Evolutionary conservation across 2,797 vertebrate species (phyloP), one percentile per base, ranked within the genome.

Genomic region (Euphonia xanthogaster): DNA sequence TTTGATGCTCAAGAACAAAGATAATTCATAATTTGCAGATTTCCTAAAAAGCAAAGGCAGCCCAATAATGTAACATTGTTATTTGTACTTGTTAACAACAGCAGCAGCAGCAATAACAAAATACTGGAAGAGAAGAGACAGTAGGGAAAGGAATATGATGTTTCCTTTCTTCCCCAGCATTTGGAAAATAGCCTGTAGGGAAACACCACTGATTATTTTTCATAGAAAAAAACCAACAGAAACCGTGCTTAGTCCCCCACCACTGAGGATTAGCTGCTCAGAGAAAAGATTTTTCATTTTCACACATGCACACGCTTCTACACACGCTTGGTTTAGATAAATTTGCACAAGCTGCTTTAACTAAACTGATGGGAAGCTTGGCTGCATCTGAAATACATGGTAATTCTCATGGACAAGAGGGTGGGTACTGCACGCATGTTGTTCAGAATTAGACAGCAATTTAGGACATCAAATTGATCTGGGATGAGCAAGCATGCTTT

Each of bases 171-270:
- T 91, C 70, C 78, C 68, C 44, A 94, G 92, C 95, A 96, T 96
- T 96, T 94, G 94, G 94, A 96, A 96, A 97, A 96, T 86, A 90
- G 96, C 96, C 97, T 96, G 93, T 94, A 95, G 93, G 94, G 95
- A 97, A 97, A 96, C 95, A 96, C 91, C 86, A 89, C 94, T 96
- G 95, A 97, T 97, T 96, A 96, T 96, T 95, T 97, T 96, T 95
- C 88, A 95, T 55, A 92, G 91, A 62, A 94, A 91, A 95, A 95
- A 86, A n/a, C 0, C 83, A 94, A 92, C 91, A 94, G 86, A 95
- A 96, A 89, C 63, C 76, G 67, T 94, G 91, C 88, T 82, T 75
- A 86, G 95, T 95, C 90, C 71, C 78, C 87, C n/a, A 94, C 42
- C 60, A 71, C 55, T 53, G 86, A 95, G 93, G 94, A 96, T 91